Evolutionary conservation across 35 echinoderm and acorn worm genomes (phyloP).

Genomic region (Ptychodera flava): DNA sequence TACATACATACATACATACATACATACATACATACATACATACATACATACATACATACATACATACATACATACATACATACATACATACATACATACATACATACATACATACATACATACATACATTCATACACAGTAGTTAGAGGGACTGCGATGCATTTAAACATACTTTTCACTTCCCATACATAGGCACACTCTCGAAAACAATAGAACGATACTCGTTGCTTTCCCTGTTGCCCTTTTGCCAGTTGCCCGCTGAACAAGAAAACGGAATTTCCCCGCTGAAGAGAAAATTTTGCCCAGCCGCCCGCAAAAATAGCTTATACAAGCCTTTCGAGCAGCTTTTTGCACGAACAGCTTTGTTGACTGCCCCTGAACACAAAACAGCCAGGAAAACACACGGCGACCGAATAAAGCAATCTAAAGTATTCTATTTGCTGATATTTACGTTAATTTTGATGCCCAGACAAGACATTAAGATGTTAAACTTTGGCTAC

Average conservation of each 20-base stretch:
- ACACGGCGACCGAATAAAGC: no score
- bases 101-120: neutral
- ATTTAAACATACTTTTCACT: neutral
- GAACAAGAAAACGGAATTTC: neutral
- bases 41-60: conserved; percentile 45
- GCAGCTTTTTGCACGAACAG: no score
- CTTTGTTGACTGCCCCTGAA: no score
- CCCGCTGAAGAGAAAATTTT: no score
- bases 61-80: conserved; percentile 32
- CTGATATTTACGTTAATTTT: no score
- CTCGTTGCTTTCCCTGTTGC: neutral
- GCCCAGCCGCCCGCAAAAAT: no score
- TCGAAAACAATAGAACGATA: neutral
- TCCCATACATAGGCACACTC: neutral
- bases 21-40: conserved; percentile 40
- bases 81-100: conserved; percentile 29
- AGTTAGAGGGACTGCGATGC: neutral
- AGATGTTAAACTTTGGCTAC: no score
- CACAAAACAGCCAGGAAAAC: no score
- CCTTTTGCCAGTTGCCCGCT: neutral
- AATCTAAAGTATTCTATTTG: no score
- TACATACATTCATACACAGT: neutral
- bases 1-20: conserved; percentile 43
- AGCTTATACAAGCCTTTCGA: no score
- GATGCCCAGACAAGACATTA: no score